A percentile compares a stretch with the other conserved stretches of the same genome.
Evolutionary conservation across 2,888 invertebrate genomes (phyloP).

Genomic region (Carcina quercana): DNA sequence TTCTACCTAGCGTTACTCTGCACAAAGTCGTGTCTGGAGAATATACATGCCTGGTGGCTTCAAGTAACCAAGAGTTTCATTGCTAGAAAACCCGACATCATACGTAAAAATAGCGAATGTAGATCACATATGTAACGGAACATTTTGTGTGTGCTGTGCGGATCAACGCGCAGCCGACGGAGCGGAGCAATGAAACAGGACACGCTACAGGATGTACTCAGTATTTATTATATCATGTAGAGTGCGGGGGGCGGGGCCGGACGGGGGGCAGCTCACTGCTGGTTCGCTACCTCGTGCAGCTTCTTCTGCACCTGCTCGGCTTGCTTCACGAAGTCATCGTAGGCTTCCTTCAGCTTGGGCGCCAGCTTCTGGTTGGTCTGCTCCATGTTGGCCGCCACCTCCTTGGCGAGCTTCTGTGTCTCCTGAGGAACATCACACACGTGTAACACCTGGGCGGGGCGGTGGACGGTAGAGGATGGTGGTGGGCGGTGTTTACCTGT

Average conservation of each 20-base stretch:
- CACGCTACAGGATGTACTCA: too few relatives aligned
- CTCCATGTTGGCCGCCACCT: conserved; percentile 44
- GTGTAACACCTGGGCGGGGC: not conserved
- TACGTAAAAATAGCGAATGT: not conserved
- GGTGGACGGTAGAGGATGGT: not conserved
- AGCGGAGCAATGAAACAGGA: not conserved
- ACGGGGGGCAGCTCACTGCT: conserved; percentile 30
- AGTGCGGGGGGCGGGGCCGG: not conserved
- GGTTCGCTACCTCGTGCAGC: conserved; percentile 55
- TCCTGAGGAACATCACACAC: conserved; percentile 26
- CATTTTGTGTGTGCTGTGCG: not conserved
- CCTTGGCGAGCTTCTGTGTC: conserved; percentile 50
- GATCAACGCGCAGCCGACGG: not conserved
- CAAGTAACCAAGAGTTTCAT: not conserved
- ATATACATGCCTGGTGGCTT: too few relatives aligned
- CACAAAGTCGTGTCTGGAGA: too few relatives aligned
- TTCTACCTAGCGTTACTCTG: too few relatives aligned
- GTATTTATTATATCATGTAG: too few relatives aligned
- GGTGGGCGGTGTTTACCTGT: conserved; percentile 24
- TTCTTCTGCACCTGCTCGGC: conserved; percentile 50
- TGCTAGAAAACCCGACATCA: not conserved
- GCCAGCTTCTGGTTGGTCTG: conserved; percentile 53
- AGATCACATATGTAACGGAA: not conserved
- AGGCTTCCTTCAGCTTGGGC: conserved; percentile 53
- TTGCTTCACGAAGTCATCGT: conserved; percentile 53